phyloP scores from a whole-genome alignment of 2,888 invertebrate species.

The Meandrusa payeni region DNA sequence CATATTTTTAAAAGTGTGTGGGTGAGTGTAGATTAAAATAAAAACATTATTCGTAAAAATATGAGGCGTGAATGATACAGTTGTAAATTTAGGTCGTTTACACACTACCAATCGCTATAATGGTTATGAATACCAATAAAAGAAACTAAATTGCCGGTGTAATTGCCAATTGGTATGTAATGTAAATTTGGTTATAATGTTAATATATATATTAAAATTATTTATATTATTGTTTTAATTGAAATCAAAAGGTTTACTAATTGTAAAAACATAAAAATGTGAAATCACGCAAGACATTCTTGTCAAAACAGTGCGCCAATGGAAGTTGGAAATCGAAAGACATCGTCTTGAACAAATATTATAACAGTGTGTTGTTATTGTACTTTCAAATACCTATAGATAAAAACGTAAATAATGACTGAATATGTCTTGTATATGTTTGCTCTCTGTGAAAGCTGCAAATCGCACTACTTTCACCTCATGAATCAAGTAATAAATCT shows the following conservation, averaged over 20 bases:
- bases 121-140: slow-evolving; percentile 1
- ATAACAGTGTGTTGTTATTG: not conserved
- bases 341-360: slow-evolving; percentile 12
- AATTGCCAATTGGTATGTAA: slow-evolving; percentile 9
- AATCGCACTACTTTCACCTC: slow-evolving; percentile 14
- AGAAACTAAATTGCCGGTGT: slow-evolving; percentile 2
- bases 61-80: slow-evolving; percentile 10
- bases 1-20: slow-evolving; percentile 3
- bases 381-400: too few species aligned
- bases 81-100: slow-evolving; percentile 12
- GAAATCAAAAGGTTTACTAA: too few species aligned
- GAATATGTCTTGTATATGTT: slow-evolving; percentile 12
- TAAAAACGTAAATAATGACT: slow-evolving; percentile 7
- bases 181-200: too few species aligned
- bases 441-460: slow-evolving; percentile 16
- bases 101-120: not conserved
- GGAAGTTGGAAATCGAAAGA: too few species aligned
- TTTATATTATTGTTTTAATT: too few species aligned
- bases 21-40: not conserved
- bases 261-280: too few species aligned
- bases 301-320: too few species aligned
- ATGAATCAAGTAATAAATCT: slow-evolving; percentile 8
- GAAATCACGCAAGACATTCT: too few species aligned
- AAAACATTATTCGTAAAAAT: slow-evolving; percentile 7
- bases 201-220: too few species aligned